These are phyloP conservation scores for Pyralis farinalis DNA, from an alignment of 2,888 invertebrate genomes.

Conservation along the genomic window DNA sequence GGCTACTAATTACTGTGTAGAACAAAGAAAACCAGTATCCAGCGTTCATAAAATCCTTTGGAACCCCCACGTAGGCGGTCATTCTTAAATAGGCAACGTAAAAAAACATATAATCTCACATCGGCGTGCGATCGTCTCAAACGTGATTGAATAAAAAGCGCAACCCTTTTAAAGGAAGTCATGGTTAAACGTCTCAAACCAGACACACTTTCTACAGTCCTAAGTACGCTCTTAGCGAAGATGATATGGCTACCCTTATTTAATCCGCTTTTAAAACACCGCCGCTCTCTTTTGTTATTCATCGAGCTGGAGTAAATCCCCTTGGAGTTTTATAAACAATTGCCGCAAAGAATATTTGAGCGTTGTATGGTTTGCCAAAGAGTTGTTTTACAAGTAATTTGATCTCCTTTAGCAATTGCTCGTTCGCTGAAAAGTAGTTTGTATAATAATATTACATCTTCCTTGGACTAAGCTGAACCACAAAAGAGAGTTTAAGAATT, in stretches of 20 bases:
- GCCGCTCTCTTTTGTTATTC: slow-evolving; percentile 69
- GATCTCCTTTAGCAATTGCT: slow-evolving; percentile 25
- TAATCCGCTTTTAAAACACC: slow-evolving; percentile 71
- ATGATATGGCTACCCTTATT: slow-evolving; percentile 70
- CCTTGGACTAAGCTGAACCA: too few relatives aligned
- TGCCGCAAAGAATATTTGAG: slow-evolving; percentile 56
- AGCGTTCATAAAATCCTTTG: slow-evolving; percentile 51
- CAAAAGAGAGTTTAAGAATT: too few relatives aligned
- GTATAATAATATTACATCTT: too few relatives aligned
- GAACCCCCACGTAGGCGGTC: slow-evolving; percentile 68
- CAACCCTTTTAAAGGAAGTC: slow-evolving; percentile 76
- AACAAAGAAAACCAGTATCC: slow-evolving; percentile 60
- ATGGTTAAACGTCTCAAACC: slow-evolving; percentile 67
- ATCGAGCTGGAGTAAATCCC: slow-evolving; percentile 61
- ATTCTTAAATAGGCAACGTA: slow-evolving; percentile 33
- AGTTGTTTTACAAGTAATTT: slow-evolving; percentile 36
- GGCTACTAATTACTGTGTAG: slow-evolving; percentile 66
- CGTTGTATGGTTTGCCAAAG: slow-evolving; percentile 43
- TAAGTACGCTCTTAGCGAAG: slow-evolving; percentile 70
- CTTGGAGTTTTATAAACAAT: slow-evolving; percentile 66
- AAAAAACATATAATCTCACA: slow-evolving; percentile 61
- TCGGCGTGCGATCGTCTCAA: slow-evolving; percentile 59
- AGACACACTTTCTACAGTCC: slow-evolving; percentile 73
- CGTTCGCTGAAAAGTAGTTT: slow-evolving; percentile 24
- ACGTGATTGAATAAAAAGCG: slow-evolving; percentile 72